phyloP scores from a whole-genome alignment of 2,888 invertebrate genomes.

The Cephus spinipes region DNA sequence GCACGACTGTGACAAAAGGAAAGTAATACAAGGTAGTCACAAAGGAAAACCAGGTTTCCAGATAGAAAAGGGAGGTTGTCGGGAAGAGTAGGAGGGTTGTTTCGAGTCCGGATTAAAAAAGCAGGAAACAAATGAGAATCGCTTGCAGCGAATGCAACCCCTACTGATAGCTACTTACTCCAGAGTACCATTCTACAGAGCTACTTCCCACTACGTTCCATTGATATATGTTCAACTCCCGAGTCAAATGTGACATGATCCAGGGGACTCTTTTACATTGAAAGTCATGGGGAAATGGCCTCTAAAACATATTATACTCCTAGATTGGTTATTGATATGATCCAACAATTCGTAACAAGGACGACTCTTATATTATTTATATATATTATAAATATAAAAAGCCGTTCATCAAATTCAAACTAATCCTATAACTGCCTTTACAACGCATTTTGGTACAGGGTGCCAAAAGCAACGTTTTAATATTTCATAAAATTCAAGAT shows the following conservation, averaged over 20 bases:
- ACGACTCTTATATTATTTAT: background rate
- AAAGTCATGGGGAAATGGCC: background rate
- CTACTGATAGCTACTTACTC: slow-evolving; percentile 46
- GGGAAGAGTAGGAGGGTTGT: background rate
- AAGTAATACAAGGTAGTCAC: slow-evolving; percentile 21
- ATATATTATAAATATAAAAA: background rate
- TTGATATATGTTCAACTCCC: background rate
- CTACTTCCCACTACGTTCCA: background rate
- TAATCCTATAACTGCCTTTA: background rate
- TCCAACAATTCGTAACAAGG: background rate
- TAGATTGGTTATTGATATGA: background rate
- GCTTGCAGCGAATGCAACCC: slow-evolving; percentile 47
- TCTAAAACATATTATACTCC: background rate
- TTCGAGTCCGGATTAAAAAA: slow-evolving; percentile 20
- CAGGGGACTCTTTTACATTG: background rate
- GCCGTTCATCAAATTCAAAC: background rate
- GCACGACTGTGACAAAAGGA: background rate
- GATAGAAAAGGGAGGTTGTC: slow-evolving; percentile 8
- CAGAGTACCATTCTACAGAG: background rate
- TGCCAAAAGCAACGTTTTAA: background rate
- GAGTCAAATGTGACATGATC: background rate
- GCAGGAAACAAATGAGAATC: slow-evolving; percentile 53
- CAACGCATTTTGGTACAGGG: background rate
- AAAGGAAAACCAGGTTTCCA: slow-evolving; percentile 30
- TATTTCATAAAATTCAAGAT: background rate